Base-by-base conservation (phyloP, 2,797 vertebrate genomes). In the Hemibagrus guttatus region DNA sequence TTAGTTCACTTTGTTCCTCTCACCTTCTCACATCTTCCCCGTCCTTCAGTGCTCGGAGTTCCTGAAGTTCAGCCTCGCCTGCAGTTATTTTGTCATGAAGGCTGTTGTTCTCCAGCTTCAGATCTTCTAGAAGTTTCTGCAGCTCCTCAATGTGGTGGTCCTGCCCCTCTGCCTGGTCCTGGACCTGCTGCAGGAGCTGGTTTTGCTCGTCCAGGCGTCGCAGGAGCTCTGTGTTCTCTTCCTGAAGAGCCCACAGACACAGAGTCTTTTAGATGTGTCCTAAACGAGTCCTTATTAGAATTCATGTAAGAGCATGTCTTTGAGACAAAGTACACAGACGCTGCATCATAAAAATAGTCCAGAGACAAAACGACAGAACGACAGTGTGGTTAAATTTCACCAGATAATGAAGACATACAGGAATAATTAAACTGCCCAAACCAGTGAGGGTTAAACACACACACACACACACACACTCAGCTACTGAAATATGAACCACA, bases 101-200 rank as follows among this genome's bases (percentile, higher is more conserved):
- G 68, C 56, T 26, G 89, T 91, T 16, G 42, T 96, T 97, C 91
- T 99, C 97, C 68, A 94, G 76, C 93, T 97, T 94, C 96, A 97
- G 95, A 56, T 90, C 92, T 0, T 85, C 90, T 92, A 98, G 90
- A 54, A 97, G 94, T 81, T 93, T 94, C 90, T 96, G 95, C 87
- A 98, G 94, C 89, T 96, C 96, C 0, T 96, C 94, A 28, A 96
- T 90, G 80, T 91, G 93, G 75, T 91, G 87, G 52, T 94, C 93
- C 66, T 91, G 95, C 86, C 94, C 92, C 46, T 91, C 90, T 0
- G 90, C 91, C 28, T 54, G 92, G 46, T 87, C 81, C 90, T 96
- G 95, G 0, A 92, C 95, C 89, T 87, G 92, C 90, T 87, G 91
- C 72, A 97, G 95, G 0, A 88, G 94, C 71, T 91, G 80, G 0